Conservation (phyloP, 1,140 invertebrate genomes). For the Ostrea edulis region DNA sequence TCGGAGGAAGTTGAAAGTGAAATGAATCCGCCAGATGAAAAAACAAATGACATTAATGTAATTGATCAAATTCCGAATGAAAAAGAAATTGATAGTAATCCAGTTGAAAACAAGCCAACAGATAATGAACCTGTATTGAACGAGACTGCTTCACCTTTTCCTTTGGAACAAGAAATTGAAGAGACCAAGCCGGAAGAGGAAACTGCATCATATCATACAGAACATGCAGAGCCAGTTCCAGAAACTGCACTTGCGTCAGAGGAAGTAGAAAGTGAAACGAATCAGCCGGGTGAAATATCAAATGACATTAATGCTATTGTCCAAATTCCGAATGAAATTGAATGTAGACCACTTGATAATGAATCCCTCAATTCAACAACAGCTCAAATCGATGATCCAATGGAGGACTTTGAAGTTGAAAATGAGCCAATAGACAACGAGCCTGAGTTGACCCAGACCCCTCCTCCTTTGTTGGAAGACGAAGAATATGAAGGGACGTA, state of each 20-base stretch:
- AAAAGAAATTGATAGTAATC: not conserved
- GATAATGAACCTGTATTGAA: not conserved
- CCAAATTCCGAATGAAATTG: not conserved
- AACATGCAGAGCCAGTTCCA: too few species aligned
- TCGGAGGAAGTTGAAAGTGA: not conserved
- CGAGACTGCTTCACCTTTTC: not conserved
- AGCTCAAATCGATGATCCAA: not conserved
- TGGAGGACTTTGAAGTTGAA: constrained; percentile 25
- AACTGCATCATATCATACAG: too few species aligned
- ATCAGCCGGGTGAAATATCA: not conserved
- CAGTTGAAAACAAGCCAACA: not conserved
- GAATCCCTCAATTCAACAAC: constrained; percentile 22
- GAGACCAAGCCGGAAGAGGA: too few species aligned
- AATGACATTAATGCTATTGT: not conserved
- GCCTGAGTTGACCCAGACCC: not conserved
- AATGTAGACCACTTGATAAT: not conserved
- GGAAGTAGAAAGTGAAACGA: too few species aligned
- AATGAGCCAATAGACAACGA: not conserved
- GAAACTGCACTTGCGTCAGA: too few species aligned
- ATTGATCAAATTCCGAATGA: not conserved
- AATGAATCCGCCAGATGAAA: not conserved
- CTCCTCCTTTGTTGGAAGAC: not conserved
- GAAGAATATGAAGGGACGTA: constrained; percentile 14
- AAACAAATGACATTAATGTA: not conserved
- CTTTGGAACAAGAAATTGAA: not conserved